Conservation (phyloP, 2,888 invertebrate species). For the Pecten maximus region DNA sequence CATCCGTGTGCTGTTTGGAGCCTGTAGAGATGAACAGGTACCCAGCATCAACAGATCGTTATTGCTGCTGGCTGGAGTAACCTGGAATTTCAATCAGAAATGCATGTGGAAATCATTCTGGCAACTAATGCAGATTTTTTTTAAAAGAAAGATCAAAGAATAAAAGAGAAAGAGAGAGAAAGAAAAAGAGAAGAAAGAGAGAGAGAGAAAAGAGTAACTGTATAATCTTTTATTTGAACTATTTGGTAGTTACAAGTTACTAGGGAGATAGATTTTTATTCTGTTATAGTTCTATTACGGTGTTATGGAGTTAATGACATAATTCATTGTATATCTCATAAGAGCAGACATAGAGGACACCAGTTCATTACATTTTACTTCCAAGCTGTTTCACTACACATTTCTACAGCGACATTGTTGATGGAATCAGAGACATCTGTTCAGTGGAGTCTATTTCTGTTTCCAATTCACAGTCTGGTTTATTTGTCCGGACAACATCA, state of each 20-base stretch:
- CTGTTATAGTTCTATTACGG: too few relatives aligned
- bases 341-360: background rate
- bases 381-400: background rate
- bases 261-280: too few relatives aligned
- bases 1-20: background rate
- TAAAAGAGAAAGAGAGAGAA: too few relatives aligned
- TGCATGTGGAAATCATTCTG: background rate
- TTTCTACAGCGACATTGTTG: background rate
- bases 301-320: too few relatives aligned
- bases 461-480: background rate
- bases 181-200: too few relatives aligned
- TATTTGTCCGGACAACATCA: background rate
- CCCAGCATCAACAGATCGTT: background rate
- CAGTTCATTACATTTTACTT: background rate
- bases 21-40: background rate
- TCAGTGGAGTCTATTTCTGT: background rate
- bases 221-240: too few relatives aligned
- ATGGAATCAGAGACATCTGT: background rate
- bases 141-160: background rate
- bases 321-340: too few relatives aligned
- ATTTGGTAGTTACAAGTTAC: too few relatives aligned
- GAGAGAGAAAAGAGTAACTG: too few relatives aligned
- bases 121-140: background rate
- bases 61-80: background rate
- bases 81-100: background rate